These are phyloP conservation scores for Hymenochirus boettgeri DNA, from an alignment of 2,113 vertebrate genomes.

Conservation along the genomic window DNA sequence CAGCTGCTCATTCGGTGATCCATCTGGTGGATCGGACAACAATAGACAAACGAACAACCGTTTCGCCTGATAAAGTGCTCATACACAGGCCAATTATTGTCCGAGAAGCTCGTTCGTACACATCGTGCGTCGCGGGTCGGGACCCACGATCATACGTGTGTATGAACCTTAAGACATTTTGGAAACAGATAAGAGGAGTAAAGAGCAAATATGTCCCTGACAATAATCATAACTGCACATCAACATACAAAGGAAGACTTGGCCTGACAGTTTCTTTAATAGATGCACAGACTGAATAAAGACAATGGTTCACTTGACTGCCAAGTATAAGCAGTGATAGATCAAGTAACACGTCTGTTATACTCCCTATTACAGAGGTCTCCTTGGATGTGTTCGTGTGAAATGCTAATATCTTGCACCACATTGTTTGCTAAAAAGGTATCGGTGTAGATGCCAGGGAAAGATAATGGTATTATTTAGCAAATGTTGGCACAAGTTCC, in stretches of 20 bases:
- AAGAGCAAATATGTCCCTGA: neutral
- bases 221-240: constrained; percentile 14
- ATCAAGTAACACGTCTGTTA: constrained; percentile 9
- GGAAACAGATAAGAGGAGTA: no score
- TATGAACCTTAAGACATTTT: no score
- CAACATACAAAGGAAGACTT: neutral
- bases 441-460: constrained; percentile 34
- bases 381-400: constrained; percentile 9
- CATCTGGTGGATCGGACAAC: no score
- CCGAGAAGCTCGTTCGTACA: no score
- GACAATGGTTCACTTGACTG: constrained; percentile 18
- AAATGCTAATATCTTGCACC: constrained; percentile 36
- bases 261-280: constrained; percentile 2
- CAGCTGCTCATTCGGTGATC: no score
- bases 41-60: no score
- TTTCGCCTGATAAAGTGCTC: no score
- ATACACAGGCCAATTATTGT: no score
- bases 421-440: constrained; percentile 18
- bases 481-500: constrained; percentile 26
- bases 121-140: no score
- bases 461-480: constrained; percentile 42
- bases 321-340: neutral
- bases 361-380: neutral
- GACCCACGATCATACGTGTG: no score
- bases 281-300: neutral